Conservation (phyloP, 2,797 vertebrate genomes). For the Eidolon dupreanum region DNA sequence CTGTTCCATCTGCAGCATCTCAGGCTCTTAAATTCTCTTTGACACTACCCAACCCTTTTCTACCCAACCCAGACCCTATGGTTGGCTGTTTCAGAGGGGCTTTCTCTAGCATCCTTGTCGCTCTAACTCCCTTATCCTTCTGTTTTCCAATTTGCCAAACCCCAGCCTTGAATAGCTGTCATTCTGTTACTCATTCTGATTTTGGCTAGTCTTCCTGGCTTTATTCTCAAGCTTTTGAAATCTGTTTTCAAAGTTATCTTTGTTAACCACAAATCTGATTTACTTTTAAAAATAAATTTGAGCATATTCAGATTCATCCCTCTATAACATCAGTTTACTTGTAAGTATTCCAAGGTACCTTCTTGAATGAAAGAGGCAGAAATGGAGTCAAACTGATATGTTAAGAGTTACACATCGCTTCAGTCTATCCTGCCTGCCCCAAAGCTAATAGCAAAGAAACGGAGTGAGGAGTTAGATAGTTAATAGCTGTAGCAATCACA, state of each 20-base stretch:
- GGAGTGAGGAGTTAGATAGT: neutral
- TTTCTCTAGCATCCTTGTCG: neutral
- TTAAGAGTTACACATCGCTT: neutral
- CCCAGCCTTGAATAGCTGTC: neutral
- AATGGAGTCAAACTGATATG: neutral
- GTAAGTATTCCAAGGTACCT: neutral
- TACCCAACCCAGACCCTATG: neutral
- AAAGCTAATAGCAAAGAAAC: neutral
- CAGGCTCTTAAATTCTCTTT: neutral
- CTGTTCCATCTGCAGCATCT: neutral
- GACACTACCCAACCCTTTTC: neutral
- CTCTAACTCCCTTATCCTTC: neutral
- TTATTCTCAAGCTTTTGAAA: neutral
- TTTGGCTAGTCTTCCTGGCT: neutral
- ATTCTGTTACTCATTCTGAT: neutral
- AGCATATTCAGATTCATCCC: neutral
- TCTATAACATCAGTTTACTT: neutral
- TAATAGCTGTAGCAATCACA: conserved; percentile 38
- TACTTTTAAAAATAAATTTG: conserved; percentile 5
- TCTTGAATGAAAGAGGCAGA: neutral
- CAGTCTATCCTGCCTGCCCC: neutral
- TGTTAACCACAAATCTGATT: conserved; percentile 4
- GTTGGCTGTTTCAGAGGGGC: neutral
- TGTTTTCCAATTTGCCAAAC: neutral
- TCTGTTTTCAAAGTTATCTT: neutral